phyloP scores from a whole-genome alignment of 2,113 vertebrate genomes.

The Neoarius graeffei region DNA sequence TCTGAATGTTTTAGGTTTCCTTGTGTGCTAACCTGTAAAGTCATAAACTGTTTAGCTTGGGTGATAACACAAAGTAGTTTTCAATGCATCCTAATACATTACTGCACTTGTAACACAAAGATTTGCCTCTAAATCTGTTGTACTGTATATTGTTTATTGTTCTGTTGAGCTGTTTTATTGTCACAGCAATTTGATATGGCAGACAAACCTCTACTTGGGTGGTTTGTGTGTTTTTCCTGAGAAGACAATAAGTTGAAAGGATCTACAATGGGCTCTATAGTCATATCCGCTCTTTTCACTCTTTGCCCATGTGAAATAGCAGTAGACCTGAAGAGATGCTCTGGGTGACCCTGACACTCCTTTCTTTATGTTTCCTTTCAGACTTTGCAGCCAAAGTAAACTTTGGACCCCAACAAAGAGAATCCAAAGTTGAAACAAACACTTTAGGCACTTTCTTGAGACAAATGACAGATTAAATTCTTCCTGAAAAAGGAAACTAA shows the following conservation, averaged over 20 bases:
- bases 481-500: constrained; percentile 28
- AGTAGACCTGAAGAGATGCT: not conserved
- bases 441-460: not conserved
- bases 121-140: not conserved
- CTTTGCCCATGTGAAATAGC: not conserved
- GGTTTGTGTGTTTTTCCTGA: constrained; percentile 7
- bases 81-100: not conserved
- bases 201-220: constrained; percentile 20
- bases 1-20: not conserved
- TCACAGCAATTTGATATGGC: not conserved
- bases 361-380: constrained; percentile 14
- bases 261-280: not conserved
- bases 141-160: not conserved
- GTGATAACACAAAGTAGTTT: not conserved
- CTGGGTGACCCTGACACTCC: constrained; percentile 13
- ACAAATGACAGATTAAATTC: constrained; percentile 11
- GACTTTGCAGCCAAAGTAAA: constrained; percentile 26
- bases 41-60: constrained; percentile 6
- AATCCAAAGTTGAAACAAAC: constrained; percentile 16
- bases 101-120: not conserved
- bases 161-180: not conserved
- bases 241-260: constrained; percentile 1
- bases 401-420: not conserved
- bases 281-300: not conserved
- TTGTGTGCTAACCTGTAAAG: not conserved